Evolutionary conservation across 2,797 vertebrate genomes (phyloP), one percentile per base, ranked within the genome.

Genomic region (Sebastes melanostomus): DNA sequence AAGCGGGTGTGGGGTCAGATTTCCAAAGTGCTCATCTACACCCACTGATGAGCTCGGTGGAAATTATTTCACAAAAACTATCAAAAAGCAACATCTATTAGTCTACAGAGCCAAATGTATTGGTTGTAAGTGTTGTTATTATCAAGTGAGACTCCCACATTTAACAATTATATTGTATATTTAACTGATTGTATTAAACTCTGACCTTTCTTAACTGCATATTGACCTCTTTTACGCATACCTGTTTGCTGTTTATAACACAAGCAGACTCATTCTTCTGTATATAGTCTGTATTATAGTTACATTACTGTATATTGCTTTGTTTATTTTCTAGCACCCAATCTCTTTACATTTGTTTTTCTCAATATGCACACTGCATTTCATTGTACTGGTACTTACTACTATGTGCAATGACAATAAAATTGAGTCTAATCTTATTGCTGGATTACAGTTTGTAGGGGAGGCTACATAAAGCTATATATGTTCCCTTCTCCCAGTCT

Each of bases 401-500:
- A 3, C 30, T 16, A 10, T 74, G 59, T 74, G 66, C 24, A 38
- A 8, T 61, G 32, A 54, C 22, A 46, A 6, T 77, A 30, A 67
- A 66, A 24, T 6, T 29, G 34, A 32, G 42, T 84, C 29, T 68
- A 42, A 74, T 78, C 22, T 16, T 22, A 60, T 14, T 42, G 32
- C 66, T 79, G 29, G 75, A 62, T 73, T 71, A 76, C 29, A 70
- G 42, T 50, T 30, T 27, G 54, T 68, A 68, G 24, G 29, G 69
- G 72, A 78, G 30, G 34, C 29, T 63, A 59, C 62, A 73, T 68
- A 29, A 81, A 73, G 76, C 69, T 73, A 27, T 69, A 78, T n/a
- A 78, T 24, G 59, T 72, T 83, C 63, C 34, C 56, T 16, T 73
- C 20, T 65, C 79, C 75, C 91, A 90, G 74, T 92, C 86, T 95